phyloP scores from a whole-genome alignment of 2,888 invertebrate species.

The Rotaria magnacalcarata region DNA sequence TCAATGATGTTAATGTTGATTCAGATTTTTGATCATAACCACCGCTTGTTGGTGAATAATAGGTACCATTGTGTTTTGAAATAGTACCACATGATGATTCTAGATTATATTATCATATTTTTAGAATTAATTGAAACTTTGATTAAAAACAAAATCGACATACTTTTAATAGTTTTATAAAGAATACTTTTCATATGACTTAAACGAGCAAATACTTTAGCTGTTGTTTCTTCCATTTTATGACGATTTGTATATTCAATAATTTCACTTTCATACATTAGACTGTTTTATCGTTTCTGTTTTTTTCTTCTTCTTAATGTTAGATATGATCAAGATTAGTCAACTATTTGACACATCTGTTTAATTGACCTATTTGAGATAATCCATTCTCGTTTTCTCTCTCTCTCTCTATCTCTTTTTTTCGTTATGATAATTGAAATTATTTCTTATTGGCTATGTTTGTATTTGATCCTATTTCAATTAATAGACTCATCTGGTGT shows the following conservation, averaged over 20 bases:
- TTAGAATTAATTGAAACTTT: too few relatives aligned
- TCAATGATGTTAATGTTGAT: not conserved
- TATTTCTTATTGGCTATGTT: not conserved
- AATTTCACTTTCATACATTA: not conserved
- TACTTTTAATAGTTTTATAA: conserved; percentile 18
- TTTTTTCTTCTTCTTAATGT: not conserved
- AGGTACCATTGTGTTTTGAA: not conserved
- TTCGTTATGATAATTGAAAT: not conserved
- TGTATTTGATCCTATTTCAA: conserved; percentile 15
- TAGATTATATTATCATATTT: not conserved
- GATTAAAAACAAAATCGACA: not conserved
- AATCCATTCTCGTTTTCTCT: not conserved
- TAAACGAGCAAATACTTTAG: not conserved
- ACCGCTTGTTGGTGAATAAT: not conserved
- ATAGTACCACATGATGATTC: not conserved
- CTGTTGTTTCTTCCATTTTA: conserved; percentile 27
- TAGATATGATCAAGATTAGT: not conserved
- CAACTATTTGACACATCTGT: not conserved
- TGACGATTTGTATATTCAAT: conserved; percentile 18
- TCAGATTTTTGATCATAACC: not conserved
- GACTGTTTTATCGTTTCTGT: not conserved
- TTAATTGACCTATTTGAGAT: not conserved
- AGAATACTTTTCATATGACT: not conserved
- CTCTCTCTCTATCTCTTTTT: not conserved
- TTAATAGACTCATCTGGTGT: conserved; percentile 1